Evolutionary conservation across 2,888 invertebrate genomes (phyloP), one percentile per base, ranked within the genome.

Genomic region (Eupithecia subumbrata): DNA sequence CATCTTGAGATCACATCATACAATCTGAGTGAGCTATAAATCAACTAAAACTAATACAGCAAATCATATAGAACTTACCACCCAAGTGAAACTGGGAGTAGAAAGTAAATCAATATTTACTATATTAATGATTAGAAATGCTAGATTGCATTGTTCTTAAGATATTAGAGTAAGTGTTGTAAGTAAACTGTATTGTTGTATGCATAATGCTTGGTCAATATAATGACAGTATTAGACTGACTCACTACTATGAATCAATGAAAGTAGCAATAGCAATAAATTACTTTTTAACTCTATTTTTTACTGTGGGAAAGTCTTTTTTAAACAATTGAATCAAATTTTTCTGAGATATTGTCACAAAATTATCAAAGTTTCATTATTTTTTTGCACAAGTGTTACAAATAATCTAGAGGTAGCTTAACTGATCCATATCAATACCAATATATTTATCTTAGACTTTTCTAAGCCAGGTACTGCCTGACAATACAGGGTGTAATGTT

Each of bases 101-200:
- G 18, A 45, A 18, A 16, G 48, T 12, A 25, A 60, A 60, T 60
- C 22, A 60, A 60, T 60, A 9, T 60, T 60, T 60, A 22, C 56
- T 56, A 22, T 22, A 60, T 60, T 12, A 22, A 25, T 5, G 60
- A 60, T 14, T 25, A 56, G 56, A 22, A 56, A 56, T 70, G 52
- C 12, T 25, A 60, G 8, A 74, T 25, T 75, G 60, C 66, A 72
- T 43, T 71, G 45, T 34, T 52, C 40, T 14, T 22, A 8, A 14
- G n/a, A 52, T 43, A 67, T 67, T 34, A 16, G 14, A 56, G 22
- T 40, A 40, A 25, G 45, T 68, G 66, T 52, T 56, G 56, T 64
- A 72, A 64, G 72, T 69, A 76, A 76, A 43, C 43, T 40, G 34
- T 30, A 71, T 73, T 73, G 73, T 73, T 73, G 73, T 71, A 63